Percentiles rank a stretch among this genome's conserved stretches.
phyloP scores from a whole-genome alignment of 2,888 invertebrate genomes.

The Ochropleura plecta region DNA sequence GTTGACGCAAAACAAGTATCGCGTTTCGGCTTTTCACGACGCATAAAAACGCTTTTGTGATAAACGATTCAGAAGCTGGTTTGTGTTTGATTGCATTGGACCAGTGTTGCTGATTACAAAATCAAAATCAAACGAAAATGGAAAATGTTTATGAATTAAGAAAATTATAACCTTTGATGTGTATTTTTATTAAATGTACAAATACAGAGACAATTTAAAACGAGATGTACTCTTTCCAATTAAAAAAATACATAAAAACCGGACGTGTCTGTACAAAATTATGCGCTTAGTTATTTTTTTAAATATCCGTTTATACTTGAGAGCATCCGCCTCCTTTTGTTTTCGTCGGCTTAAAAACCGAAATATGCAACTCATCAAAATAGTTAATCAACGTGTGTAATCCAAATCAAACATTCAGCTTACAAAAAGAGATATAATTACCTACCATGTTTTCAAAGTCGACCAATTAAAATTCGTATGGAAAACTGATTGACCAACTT shows the following conservation, averaged over 20 bases:
- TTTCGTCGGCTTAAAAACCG: too few species aligned
- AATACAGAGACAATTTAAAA: too few species aligned
- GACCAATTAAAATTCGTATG: not conserved
- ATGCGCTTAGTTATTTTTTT: too few species aligned
- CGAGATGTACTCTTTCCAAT: too few species aligned
- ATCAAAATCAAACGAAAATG: slow-evolving; percentile 1
- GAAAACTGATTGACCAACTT: not conserved
- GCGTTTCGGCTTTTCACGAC: slow-evolving; percentile 75
- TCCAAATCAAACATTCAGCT: not conserved
- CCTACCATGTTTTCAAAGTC: not conserved
- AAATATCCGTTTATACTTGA: too few species aligned
- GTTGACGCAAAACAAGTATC: slow-evolving; percentile 83
- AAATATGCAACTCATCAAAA: slow-evolving; percentile 6
- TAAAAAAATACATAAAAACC: too few species aligned
- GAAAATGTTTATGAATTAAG: not conserved
- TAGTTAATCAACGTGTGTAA: not conserved
- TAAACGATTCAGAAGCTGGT: slow-evolving; percentile 51
- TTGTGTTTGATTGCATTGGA: slow-evolving; percentile 50
- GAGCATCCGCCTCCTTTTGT: too few species aligned
- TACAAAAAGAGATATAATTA: not conserved
- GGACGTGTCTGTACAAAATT: too few species aligned
- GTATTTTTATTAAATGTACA: not conserved
- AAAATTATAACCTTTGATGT: too few species aligned
- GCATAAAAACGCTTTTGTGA: slow-evolving; percentile 74
- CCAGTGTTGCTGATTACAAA: slow-evolving; percentile 5